Conservation (phyloP, 2,888 invertebrate species). For the Dolomedes plantarius region DNA sequence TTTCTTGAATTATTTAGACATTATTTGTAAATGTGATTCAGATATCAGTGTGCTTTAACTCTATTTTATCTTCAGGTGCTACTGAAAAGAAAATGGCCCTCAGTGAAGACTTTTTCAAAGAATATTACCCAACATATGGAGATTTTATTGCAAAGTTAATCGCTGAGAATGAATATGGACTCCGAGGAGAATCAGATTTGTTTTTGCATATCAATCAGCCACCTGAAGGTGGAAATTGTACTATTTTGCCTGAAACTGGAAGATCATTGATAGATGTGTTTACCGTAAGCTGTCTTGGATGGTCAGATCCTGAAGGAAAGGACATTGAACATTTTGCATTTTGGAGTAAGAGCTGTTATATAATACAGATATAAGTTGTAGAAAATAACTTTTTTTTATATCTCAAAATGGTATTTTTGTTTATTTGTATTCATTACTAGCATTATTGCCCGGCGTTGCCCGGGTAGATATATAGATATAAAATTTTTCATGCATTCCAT, state of each 20-base stretch:
- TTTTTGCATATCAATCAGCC: constrained; percentile 74
- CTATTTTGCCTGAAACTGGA: constrained; percentile 70
- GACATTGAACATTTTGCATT: constrained; percentile 74
- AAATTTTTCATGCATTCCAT: too few relatives aligned
- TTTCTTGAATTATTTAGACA: too few relatives aligned
- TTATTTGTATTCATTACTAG: too few relatives aligned
- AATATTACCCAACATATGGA: constrained; percentile 73
- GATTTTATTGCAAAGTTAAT: constrained; percentile 73
- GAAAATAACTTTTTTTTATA: not conserved
- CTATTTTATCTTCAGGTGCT: constrained; percentile 71
- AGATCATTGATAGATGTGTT: constrained; percentile 73
- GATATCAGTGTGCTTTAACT: too few relatives aligned
- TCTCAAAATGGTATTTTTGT: too few relatives aligned
- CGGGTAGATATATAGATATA: too few relatives aligned
- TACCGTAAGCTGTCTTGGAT: constrained; percentile 72
- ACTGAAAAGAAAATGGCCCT: constrained; percentile 74
- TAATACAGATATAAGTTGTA: too few relatives aligned
- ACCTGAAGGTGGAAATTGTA: constrained; percentile 73
- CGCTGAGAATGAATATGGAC: constrained; percentile 73
- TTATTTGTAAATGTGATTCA: too few relatives aligned
- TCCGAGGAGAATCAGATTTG: constrained; percentile 73
- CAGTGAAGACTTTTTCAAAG: constrained; percentile 74
- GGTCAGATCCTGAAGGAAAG: constrained; percentile 74
- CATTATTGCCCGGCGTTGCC: too few relatives aligned
- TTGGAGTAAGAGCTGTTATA: constrained; percentile 72